Evolutionary conservation across 2,113 vertebrate species (phyloP), one percentile per base, ranked within the genome.

Genomic region (Phainopepla nitens): DNA sequence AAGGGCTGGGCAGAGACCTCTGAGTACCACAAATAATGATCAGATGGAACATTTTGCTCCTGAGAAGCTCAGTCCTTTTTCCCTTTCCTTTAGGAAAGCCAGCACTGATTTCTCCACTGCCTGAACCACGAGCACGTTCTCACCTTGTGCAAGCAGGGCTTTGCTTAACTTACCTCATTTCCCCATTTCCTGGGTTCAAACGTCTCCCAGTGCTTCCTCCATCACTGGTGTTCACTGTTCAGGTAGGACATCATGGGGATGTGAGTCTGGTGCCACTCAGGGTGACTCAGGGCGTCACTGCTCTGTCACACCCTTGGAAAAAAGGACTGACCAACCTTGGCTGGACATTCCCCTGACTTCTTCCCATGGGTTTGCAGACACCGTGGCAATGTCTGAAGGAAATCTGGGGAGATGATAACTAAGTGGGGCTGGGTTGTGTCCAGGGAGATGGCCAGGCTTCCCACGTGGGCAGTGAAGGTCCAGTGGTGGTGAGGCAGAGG

Each of bases 61-160:
- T 35, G 50, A 41, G 64, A 66, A 39, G 17, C 7, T 72, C 6
- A 1, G 6, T 62, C 12, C 5, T 61, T 78, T 58, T 5, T 0
- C 15, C 11, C 14, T 62, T 42, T 36, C 39, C 42, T 70, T 45
- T 33, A 62, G 54, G 47, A 25, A 58, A 57, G 39, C 8, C 51
- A 19, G 57, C 17, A 0, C 39, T 13, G 69, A 3, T 71, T 78
- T 60, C 64, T 82, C 23, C 41, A 0, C 35, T 11, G 4, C 6
- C 14, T 0, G 2, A 27, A 8, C 44, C 45, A 3, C 1, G 21
- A 36, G 17, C 18, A 1, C 0, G 0, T 47, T 64, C 66, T 85
- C 56, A 24, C 51, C 44, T 51, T 15, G 33, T 47, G 56, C 6
- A 11, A 33, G 41, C n/a, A 86, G 68, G 54, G 15, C 53, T 69